phyloP scores from a whole-genome alignment of 92 coral and sea anemone species.

The Muricea muricata region DNA sequence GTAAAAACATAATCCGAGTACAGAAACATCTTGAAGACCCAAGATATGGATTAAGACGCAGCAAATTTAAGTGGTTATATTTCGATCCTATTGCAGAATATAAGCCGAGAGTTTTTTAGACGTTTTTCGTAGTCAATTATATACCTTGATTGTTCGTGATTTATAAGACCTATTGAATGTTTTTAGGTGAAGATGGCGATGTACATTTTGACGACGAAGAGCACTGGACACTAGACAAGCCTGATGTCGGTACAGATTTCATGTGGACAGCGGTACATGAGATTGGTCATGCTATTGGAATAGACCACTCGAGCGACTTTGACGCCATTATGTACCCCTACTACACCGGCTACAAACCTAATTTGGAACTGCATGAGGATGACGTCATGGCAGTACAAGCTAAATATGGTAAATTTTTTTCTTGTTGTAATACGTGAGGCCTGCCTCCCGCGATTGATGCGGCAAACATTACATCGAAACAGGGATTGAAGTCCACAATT shows the following conservation, averaged over 20 bases:
- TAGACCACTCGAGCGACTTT: slow-evolving; percentile 59
- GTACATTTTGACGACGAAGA: slow-evolving; percentile 56
- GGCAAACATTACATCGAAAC: no score
- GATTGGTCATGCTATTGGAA: slow-evolving; percentile 70
- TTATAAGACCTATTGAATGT: not conserved
- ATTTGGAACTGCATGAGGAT: slow-evolving; percentile 55
- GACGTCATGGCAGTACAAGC: slow-evolving; percentile 60
- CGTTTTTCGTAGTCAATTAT: not conserved
- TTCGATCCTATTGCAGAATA: no score
- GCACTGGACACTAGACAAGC: slow-evolving; percentile 35
- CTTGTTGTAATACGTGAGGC: no score
- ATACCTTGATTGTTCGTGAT: not conserved
- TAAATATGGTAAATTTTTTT: slow-evolving; percentile 63
- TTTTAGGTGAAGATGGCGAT: slow-evolving; percentile 47
- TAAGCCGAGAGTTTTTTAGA: no score
- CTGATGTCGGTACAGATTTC: slow-evolving; percentile 38
- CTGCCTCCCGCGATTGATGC: no score
- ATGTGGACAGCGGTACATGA: slow-evolving; percentile 69
- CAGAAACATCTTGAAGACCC: no score
- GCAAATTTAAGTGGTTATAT: no score
- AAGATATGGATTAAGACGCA: no score
- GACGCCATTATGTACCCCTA: slow-evolving; percentile 72
- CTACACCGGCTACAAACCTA: slow-evolving; percentile 53
- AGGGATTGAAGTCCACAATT: no score
- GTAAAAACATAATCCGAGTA: no score